Evolutionary conservation across 2,113 vertebrate genomes (phyloP).

Genomic region (Pterocles orientalis): DNA sequence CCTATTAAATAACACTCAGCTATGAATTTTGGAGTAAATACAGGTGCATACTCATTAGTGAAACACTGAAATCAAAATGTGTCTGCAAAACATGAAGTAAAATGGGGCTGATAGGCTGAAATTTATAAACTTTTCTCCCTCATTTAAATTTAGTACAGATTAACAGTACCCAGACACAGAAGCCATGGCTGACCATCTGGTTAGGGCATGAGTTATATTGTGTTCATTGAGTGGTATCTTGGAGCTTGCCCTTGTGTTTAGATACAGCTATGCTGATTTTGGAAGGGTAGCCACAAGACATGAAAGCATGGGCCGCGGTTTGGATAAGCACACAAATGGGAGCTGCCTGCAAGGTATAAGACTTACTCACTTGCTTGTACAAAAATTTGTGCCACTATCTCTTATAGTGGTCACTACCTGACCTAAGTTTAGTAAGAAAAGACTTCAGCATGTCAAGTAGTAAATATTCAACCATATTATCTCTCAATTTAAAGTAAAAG

Average conservation of each 20-base stretch:
- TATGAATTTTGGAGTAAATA: neutral
- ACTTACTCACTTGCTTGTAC: neutral
- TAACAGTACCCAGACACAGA: neutral
- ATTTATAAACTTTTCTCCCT: neutral
- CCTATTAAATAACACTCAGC: neutral
- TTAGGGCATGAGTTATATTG: neutral
- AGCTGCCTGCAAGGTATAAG: neutral
- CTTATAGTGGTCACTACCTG: neutral
- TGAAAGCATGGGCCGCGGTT: neutral
- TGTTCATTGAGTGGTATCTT: neutral
- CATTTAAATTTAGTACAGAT: neutral
- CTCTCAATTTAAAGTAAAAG: neutral
- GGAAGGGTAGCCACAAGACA: neutral
- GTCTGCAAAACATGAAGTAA: neutral
- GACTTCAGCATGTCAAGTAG: neutral
- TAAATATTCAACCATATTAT: neutral
- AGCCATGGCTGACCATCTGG: neutral
- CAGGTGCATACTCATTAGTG: neutral
- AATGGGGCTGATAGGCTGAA: neutral
- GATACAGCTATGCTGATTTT: neutral
- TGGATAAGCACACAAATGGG: neutral
- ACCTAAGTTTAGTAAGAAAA: neutral
- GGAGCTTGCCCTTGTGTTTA: neutral
- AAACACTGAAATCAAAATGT: neutral
- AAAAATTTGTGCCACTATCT: neutral